A percentile compares a stretch with the other conserved stretches of the same genome.
Conservation (phyloP, 2,113 vertebrate genomes). For the Nasalis larvatus region DNA sequence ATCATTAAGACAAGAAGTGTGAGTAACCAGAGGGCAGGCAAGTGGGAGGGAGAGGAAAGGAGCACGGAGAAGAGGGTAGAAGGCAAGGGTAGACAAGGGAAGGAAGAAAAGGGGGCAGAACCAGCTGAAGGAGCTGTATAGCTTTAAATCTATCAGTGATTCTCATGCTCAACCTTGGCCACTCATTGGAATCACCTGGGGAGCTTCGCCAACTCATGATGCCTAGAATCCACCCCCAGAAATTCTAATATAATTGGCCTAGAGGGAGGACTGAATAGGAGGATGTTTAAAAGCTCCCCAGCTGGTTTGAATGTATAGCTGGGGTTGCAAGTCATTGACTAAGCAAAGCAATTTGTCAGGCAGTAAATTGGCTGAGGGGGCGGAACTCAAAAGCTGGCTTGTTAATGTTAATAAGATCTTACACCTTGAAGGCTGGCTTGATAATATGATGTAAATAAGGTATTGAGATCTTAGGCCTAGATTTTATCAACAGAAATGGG, state of each 20-base stretch:
- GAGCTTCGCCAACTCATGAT: neutral
- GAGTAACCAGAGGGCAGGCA: neutral
- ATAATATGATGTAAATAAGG: slow-evolving; percentile 66
- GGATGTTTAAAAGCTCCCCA: slow-evolving; percentile 42
- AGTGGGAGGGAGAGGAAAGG: neutral
- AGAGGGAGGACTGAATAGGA: slow-evolving; percentile 8
- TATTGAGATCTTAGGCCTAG: slow-evolving; percentile 49
- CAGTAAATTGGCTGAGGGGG: slow-evolving; percentile 68
- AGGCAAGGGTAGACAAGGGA: neutral
- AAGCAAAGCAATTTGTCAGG: slow-evolving; percentile 65
- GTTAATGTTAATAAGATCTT: slow-evolving; percentile 77
- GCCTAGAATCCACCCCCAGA: neutral
- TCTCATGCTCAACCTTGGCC: slow-evolving; percentile 7
- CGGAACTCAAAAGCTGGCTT: slow-evolving; percentile 34
- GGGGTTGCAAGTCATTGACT: slow-evolving; percentile 32
- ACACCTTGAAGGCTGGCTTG: slow-evolving; percentile 47
- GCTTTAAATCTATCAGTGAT: slow-evolving; percentile 36
- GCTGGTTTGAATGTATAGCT: slow-evolving; percentile 48
- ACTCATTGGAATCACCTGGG: neutral
- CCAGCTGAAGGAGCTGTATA: neutral
- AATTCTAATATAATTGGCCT: slow-evolving; percentile 13
- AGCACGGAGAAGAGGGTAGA: neutral
- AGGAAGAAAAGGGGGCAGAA: neutral
- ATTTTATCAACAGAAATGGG: slow-evolving; percentile 47
- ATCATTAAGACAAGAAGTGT: neutral